These are phyloP conservation scores for Sthenelais limicola DNA, from an alignment of 2,888 invertebrate species.

Conservation along the genomic window DNA sequence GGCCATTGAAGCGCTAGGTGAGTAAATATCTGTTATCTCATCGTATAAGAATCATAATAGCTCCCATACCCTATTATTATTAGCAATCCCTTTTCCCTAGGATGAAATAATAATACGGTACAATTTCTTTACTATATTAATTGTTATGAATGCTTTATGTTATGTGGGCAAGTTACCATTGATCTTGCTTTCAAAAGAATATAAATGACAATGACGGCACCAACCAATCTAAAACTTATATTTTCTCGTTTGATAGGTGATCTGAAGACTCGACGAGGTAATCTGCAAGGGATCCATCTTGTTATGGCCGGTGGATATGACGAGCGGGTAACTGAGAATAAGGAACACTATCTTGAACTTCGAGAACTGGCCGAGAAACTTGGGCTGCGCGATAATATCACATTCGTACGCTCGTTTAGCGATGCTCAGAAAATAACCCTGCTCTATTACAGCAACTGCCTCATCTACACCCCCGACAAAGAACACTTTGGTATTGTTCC, in stretches of 20 bases:
- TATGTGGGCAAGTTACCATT: neutral
- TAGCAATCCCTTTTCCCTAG: too few relatives aligned
- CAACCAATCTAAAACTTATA: neutral
- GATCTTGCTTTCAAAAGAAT: neutral
- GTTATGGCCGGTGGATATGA: slow-evolving; percentile 98
- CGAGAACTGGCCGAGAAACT: slow-evolving; percentile 78
- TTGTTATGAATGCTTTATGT: neutral
- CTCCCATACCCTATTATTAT: too few relatives aligned
- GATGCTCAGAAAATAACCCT: slow-evolving; percentile 88
- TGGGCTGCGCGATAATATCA: slow-evolving; percentile 77
- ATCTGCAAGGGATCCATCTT: slow-evolving; percentile 78
- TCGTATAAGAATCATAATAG: too few relatives aligned
- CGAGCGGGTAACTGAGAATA: slow-evolving; percentile 87
- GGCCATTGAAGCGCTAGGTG: slow-evolving; percentile 86
- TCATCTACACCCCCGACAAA: slow-evolving; percentile 95
- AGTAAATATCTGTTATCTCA: too few relatives aligned
- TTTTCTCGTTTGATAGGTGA: slow-evolving; percentile 52
- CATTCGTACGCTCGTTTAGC: slow-evolving; percentile 89
- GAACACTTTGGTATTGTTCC: slow-evolving; percentile 99
- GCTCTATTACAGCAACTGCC: slow-evolving; percentile 82
- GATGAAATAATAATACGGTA: too few relatives aligned
- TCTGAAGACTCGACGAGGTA: slow-evolving; percentile 47
- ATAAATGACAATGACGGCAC: too few relatives aligned
- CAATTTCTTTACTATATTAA: slow-evolving; percentile 32
- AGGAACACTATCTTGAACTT: slow-evolving; percentile 86